Evolutionary conservation across 1,140 invertebrate species (phyloP).

Genomic region (Drosophila orena): DNA sequence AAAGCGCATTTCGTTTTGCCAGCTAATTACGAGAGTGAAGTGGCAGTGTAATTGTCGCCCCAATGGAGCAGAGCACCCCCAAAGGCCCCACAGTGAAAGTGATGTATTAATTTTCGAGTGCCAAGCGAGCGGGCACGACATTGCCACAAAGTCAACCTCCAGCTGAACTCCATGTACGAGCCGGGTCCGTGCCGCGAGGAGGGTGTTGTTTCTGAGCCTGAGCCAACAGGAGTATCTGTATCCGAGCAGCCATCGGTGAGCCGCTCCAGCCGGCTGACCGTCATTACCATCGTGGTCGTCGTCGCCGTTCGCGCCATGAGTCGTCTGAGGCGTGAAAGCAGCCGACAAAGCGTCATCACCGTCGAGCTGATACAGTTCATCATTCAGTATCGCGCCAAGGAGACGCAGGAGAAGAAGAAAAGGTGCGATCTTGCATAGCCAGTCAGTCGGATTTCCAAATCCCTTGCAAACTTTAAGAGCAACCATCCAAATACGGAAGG

Average conservation of each 20-base stretch:
- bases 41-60: neutral
- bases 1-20: constrained; percentile 73
- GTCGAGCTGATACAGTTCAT: constrained; percentile 84
- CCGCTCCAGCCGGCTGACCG: constrained; percentile 54
- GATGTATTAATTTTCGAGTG: constrained; percentile 60
- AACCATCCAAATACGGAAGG: too few species aligned
- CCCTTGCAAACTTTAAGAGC: neutral
- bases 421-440: constrained; percentile 59
- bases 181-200: constrained; percentile 20
- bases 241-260: constrained; percentile 25
- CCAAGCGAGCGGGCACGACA: constrained; percentile 50
- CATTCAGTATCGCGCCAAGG: constrained; percentile 84
- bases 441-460: neutral
- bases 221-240: constrained; percentile 20
- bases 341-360: constrained; percentile 82
- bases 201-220: constrained; percentile 19
- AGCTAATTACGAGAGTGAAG: constrained; percentile 64
- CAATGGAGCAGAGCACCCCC: too few species aligned
- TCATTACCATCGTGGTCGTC: constrained; percentile 69
- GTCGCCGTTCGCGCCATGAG: constrained; percentile 69
- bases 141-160: constrained; percentile 73
- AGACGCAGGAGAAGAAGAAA: constrained; percentile 84
- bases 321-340: constrained; percentile 81
- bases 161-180: constrained; percentile 53
- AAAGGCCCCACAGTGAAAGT: constrained; percentile 1